phyloP scores from a whole-genome alignment of 2,113 vertebrate species.

The Perccottus glenii region DNA sequence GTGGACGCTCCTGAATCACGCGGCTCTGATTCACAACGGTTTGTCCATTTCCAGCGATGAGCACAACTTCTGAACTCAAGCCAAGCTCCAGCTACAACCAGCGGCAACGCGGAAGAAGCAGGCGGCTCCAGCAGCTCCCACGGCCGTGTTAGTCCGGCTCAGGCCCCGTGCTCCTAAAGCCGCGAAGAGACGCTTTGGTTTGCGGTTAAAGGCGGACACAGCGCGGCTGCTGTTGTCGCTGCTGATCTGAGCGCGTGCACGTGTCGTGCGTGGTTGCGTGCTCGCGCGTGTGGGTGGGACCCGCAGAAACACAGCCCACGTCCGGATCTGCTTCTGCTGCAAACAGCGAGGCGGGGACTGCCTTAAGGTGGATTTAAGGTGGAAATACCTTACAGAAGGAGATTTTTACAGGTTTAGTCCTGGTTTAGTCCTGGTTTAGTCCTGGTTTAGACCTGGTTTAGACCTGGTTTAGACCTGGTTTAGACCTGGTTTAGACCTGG shows the following conservation, averaged over 20 bases:
- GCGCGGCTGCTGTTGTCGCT: background rate
- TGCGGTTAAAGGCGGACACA: background rate
- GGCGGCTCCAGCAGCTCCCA: background rate
- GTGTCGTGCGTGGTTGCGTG: constrained; percentile 6
- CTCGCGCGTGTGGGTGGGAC: constrained; percentile 13
- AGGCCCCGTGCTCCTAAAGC: background rate
- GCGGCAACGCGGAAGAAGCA: constrained; percentile 2
- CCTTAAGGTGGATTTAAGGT: constrained; percentile 1
- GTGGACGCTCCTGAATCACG: constrained; percentile 3
- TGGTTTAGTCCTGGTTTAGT: background rate
- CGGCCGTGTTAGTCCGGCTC: background rate
- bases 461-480: background rate
- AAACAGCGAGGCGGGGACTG: constrained; percentile 7
- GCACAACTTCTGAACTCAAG: constrained; percentile 1
- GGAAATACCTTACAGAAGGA: background rate
- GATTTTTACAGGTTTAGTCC: background rate
- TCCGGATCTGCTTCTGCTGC: constrained; percentile 5
- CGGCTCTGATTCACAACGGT: background rate
- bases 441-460: no score
- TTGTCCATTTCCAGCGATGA: constrained; percentile 8
- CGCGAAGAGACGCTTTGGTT: background rate
- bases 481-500: background rate
- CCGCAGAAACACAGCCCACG: constrained; percentile 8
- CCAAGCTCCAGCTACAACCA: background rate
- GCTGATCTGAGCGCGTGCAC: background rate